These are phyloP conservation scores for Oncorhynchus tshawytscha DNA, from an alignment of 2,113 vertebrate genomes.

Conservation along the genomic window DNA sequence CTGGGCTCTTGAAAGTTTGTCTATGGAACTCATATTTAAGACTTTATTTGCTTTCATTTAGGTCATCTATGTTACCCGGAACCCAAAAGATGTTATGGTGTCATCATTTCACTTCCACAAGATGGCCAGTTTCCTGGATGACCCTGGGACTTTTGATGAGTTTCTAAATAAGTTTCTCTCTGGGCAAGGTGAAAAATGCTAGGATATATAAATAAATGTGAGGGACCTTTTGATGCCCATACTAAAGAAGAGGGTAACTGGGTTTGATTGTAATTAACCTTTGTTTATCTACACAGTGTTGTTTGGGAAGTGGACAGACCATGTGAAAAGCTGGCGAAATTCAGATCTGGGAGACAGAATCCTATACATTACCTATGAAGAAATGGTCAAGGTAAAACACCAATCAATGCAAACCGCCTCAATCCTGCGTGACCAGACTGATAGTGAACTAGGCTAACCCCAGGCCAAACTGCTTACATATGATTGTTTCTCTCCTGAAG, in stretches of 20 bases:
- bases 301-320: slow-evolving; percentile 79
- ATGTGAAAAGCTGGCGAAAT: slow-evolving; percentile 73
- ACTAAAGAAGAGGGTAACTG: not conserved
- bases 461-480: no score
- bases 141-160: slow-evolving; percentile 76
- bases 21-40: no score
- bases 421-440: not conserved
- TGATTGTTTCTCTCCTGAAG: slow-evolving; percentile 47
- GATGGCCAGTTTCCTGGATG: slow-evolving; percentile 73
- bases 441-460: no score
- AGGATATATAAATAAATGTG: not conserved
- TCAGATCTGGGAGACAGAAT: slow-evolving; percentile 67
- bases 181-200: slow-evolving; percentile 63
- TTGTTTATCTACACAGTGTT: slow-evolving; percentile 56
- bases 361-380: slow-evolving; percentile 73
- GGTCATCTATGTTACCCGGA: slow-evolving; percentile 74
- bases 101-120: slow-evolving; percentile 77
- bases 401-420: not conserved
- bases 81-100: slow-evolving; percentile 74
- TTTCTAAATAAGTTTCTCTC: slow-evolving; percentile 71
- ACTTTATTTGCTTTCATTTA: slow-evolving; percentile 15
- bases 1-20: no score
- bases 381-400: slow-evolving; percentile 68
- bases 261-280: not conserved
- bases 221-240: not conserved